Conservation (phyloP, 2,113 vertebrate species). For the Lagopus leucura region DNA sequence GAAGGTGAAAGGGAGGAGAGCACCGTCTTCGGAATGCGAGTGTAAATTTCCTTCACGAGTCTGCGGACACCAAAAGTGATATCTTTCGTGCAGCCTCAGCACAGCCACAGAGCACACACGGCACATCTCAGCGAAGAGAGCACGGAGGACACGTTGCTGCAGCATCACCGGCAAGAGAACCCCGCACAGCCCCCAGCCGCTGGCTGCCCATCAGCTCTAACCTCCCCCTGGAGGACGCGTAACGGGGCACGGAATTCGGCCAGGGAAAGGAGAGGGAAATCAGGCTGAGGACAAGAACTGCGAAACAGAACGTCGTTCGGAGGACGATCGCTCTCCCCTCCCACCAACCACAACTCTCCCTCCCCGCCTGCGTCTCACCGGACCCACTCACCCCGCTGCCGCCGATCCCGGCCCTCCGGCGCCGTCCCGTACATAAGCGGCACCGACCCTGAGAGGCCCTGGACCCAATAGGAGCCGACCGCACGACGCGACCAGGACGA, state of each 20-base stretch:
- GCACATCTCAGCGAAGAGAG: background rate
- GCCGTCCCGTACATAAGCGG: no score
- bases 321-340: no score
- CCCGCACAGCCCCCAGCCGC: conserved; percentile 82
- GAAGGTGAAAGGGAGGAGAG: background rate
- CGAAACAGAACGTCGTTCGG: background rate
- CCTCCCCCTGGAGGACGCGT: conserved; percentile 97
- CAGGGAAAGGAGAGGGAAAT: conserved; percentile 54
- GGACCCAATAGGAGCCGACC: no score
- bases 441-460: no score
- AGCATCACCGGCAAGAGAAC: rapidly evolving
- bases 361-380: no score
- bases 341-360: no score
- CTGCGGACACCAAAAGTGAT: background rate
- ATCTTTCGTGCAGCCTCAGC: background rate
- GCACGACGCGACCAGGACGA: no score
- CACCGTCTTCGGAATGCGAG: rapidly evolving
- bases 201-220: conserved; percentile 96
- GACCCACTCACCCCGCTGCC: no score
- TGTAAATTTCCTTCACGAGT: background rate
- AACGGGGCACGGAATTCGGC: conserved; percentile 94
- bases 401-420: no score
- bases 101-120: background rate
- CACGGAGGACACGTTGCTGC: rapidly evolving
- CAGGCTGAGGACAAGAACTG: background rate